Evolutionary conservation across 2,797 vertebrate genomes (phyloP).

Genomic region (Hydrocynus forskahlii): DNA sequence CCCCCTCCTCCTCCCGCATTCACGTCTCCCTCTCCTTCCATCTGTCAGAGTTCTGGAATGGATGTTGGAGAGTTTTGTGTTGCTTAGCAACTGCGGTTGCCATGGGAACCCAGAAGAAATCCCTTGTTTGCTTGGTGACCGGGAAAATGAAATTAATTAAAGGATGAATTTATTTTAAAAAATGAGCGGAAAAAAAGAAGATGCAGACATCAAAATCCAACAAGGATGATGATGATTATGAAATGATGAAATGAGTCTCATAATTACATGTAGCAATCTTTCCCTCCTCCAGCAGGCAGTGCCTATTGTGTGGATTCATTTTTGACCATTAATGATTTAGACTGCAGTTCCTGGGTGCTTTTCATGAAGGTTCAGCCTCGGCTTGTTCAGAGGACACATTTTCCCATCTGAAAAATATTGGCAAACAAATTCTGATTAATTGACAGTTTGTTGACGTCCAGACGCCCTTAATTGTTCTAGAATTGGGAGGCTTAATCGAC

Average conservation of each 20-base stretch:
- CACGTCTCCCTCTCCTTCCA: slow-evolving; percentile 63
- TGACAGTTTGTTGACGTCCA: slow-evolving; percentile 44
- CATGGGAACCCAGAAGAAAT: slow-evolving; percentile 73
- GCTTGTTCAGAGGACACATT: background rate
- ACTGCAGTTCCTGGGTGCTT: background rate
- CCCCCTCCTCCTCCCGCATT: slow-evolving; percentile 1
- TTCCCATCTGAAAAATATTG: background rate
- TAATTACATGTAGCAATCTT: slow-evolving; percentile 31
- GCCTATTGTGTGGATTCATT: slow-evolving; percentile 27
- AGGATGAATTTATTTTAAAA: slow-evolving; percentile 67
- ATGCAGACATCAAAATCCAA: slow-evolving; percentile 9
- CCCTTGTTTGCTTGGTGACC: slow-evolving; percentile 71
- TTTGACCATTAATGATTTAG: slow-evolving; percentile 36
- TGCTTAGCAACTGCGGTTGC: slow-evolving; percentile 83
- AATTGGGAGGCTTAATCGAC: slow-evolving; percentile 55
- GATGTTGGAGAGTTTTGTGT: slow-evolving; percentile 83
- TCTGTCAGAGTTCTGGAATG: slow-evolving; percentile 82
- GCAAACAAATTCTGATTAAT: slow-evolving; percentile 30
- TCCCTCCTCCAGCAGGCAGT: background rate
- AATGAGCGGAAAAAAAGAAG: slow-evolving; percentile 47
- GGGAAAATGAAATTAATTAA: slow-evolving; percentile 81
- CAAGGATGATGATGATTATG: background rate
- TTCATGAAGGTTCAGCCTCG: background rate
- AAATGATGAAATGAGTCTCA: background rate
- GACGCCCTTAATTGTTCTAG: slow-evolving; percentile 53